These are phyloP conservation scores for Branchellion lobata DNA, from an alignment of 2,888 invertebrate species.

Conservation along the genomic window DNA sequence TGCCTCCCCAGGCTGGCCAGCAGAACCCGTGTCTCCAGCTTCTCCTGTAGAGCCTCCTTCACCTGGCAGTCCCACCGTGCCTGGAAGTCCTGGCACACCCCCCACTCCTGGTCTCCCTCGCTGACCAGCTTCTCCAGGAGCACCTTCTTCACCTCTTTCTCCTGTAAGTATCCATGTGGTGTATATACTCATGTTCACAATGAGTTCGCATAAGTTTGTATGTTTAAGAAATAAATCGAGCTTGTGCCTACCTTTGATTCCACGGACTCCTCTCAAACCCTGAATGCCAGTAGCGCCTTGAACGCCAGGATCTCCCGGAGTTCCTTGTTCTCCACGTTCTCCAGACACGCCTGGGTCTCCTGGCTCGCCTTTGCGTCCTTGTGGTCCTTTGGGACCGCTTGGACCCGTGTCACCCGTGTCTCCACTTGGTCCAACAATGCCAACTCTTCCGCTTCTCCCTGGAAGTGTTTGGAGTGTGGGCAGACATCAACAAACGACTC, in stretches of 20 bases:
- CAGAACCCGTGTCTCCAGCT: constrained; percentile 45
- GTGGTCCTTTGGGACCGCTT: constrained; percentile 45
- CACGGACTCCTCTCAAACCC: no score
- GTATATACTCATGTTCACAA: no score
- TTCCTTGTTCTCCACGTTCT: constrained; percentile 28
- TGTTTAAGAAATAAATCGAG: no score
- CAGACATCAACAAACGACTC: no score
- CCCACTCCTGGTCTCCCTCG: constrained; percentile 36
- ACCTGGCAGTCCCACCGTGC: constrained; percentile 24
- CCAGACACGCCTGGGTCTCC: constrained; percentile 35
- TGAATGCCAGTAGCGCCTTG: not conserved
- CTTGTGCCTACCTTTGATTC: no score
- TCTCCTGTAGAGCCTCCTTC: constrained; percentile 44
- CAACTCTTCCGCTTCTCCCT: constrained; percentile 30
- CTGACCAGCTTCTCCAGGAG: constrained; percentile 35
- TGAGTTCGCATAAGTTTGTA: no score
- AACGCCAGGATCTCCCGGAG: constrained; percentile 34
- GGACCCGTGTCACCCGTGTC: constrained; percentile 45
- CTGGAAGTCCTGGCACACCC: not conserved
- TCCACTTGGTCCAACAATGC: constrained; percentile 44
- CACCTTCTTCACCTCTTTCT: constrained; percentile 32
- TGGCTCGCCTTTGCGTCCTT: constrained; percentile 32
- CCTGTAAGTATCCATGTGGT: no score
- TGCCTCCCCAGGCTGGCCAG: constrained; percentile 42
- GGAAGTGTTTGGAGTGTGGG: not conserved